Base-by-base conservation (phyloP, 2,113 vertebrate species). In the Eudyptes chrysolophus region DNA sequence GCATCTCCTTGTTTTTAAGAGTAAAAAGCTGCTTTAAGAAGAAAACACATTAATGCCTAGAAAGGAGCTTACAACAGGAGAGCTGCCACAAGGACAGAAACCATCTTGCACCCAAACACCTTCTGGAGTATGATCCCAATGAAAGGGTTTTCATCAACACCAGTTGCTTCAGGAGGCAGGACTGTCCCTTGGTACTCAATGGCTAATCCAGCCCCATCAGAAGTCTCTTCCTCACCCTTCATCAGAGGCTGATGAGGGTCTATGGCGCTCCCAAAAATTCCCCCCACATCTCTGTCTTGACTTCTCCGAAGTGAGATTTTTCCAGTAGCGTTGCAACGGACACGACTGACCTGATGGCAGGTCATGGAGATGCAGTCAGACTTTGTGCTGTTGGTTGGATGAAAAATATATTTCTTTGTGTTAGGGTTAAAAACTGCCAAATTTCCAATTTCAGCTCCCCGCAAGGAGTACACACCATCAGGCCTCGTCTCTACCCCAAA, bases 21-120 rank as follows among this genome's bases (percentile, higher is more conserved):
- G 62, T 46, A 94, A 76, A 92, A 95, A 77, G 51, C 75, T 70
- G 36, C 55, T 93, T 51, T 66, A 83, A 76, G 64, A 76, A 93
- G 38, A 60, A 66, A 46, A 77, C 24, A 48, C 34, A 46, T 16
- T 29, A 77, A 72, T 34, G 70, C 62, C 84, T 77, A 79, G 22
- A 84, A 93, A 65, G 64, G 10, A 80, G 55, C 32, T 74, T 82
- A 15, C 1, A 0, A 49, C 40, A 65, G 65, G 10, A 64, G 27
- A 44, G 14, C 10, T 89, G 46, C 66, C 34, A 14, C 10, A 13
- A 79, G 18, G 44, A 78, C 38, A 91, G 54, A 58, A 86, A 74
- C 12, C 19, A 34, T 5, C 20, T 3, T 60, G 64, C 3, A 40
- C 60, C 29, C 49, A 13, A n/a, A 62, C 16, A 71, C 34, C 30